Percentiles rank a stretch among this genome's conserved stretches.
Evolutionary conservation across 2,113 vertebrate genomes (phyloP).

Genomic region (Crypturellus undulatus): DNA sequence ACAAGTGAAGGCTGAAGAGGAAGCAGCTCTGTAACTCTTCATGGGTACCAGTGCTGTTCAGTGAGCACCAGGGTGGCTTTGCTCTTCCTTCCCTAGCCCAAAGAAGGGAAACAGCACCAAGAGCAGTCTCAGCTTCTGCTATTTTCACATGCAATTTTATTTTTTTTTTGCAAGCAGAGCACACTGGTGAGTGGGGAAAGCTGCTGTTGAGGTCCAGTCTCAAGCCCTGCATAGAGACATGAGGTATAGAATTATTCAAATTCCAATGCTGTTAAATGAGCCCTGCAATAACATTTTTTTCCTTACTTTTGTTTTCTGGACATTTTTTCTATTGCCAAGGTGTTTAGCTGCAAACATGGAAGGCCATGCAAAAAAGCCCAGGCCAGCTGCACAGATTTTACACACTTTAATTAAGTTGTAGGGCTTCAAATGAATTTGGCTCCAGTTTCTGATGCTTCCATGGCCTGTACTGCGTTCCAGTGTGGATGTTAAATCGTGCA

Average conservation of each 20-base stretch:
- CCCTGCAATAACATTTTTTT: neutral
- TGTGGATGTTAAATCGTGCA: conserved; percentile 43
- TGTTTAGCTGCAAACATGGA: neutral
- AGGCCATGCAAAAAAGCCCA: neutral
- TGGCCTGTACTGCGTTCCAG: conserved; percentile 37
- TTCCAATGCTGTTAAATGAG: neutral
- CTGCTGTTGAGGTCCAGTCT: neutral
- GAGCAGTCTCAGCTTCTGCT: neutral
- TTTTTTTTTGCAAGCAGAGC: neutral
- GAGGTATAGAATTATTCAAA: neutral
- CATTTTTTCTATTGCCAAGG: neutral
- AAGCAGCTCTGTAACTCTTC: neutral
- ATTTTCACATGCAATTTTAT: neutral
- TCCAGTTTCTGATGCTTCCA: conserved; percentile 15
- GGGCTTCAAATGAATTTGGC: conserved; percentile 61
- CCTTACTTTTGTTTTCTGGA: neutral
- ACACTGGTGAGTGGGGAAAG: neutral
- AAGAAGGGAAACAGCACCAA: neutral
- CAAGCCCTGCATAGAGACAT: neutral
- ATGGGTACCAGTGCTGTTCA: neutral
- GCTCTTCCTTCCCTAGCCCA: neutral
- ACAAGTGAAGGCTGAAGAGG: neutral
- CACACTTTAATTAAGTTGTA: conserved; percentile 61
- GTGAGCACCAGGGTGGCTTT: neutral
- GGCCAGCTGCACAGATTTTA: conserved; percentile 60